phyloP scores from a whole-genome alignment of 1,140 invertebrate genomes.

The Bathynomus jamesi region DNA sequence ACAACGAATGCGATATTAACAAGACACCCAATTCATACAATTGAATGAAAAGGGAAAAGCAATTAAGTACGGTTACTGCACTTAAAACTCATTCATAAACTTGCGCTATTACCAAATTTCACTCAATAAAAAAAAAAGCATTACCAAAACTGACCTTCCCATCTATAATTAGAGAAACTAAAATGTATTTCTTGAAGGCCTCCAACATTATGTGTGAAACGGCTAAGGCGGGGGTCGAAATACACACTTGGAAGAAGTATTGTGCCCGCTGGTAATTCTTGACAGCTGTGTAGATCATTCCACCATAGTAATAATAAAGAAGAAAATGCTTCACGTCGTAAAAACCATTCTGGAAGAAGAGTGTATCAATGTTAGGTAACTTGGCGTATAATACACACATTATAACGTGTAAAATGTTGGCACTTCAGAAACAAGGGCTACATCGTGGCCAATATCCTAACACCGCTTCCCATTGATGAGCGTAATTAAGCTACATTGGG shows the following conservation, averaged over 20 bases:
- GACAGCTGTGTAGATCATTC: conserved; percentile 43
- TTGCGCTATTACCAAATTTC: no score
- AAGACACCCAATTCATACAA: no score
- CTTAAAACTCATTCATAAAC: no score
- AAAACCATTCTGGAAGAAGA: neutral
- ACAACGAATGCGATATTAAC: no score
- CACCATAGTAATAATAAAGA: conserved; percentile 93
- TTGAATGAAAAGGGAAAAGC: no score
- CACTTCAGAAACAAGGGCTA: neutral
- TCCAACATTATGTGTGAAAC: conserved; percentile 31
- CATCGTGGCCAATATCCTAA: no score
- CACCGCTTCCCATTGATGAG: no score
- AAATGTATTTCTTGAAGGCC: conserved; percentile 11
- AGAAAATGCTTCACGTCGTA: conserved; percentile 82
- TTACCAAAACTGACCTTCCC: conserved; percentile 27
- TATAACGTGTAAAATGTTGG: neutral
- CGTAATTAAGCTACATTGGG: no score
- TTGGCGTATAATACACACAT: neutral
- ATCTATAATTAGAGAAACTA: conserved; percentile 22
- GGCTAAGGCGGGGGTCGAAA: conserved; percentile 30
- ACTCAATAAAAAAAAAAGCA: no score
- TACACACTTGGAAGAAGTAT: conserved; percentile 34
- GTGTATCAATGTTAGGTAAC: neutral
- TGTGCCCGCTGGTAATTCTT: conserved; percentile 31
- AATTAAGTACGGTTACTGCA: no score